Evolutionary conservation across 1,140 invertebrate species (phyloP), one percentile per base, ranked within the genome.

Genomic region (Scaptomyza graminum): DNA sequence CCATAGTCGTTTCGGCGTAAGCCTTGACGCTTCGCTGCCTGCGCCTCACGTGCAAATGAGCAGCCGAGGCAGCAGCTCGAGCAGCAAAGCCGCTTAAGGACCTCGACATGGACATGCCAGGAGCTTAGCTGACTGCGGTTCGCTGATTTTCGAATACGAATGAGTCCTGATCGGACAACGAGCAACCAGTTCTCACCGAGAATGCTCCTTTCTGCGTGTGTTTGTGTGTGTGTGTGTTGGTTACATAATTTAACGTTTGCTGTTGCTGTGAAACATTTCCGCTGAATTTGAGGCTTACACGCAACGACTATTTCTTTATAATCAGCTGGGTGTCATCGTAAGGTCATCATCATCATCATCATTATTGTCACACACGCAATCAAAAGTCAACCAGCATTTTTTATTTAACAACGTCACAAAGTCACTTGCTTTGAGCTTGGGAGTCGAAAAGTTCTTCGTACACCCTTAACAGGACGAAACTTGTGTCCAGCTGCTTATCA

Each of bases 311-410:
- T 88, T 88, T 83, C 75, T 88, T 78, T 76, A 88, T 87, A 87
- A 88, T 88, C 83, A 88, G 79, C 72, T 84, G 74, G 82, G 88
- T 90, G 88, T 90, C 88, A 90, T 90, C 88, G 79, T 90, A 90
- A 90, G 88, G 88, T 88, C 88, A 90, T 90, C 88, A 73, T 28
- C 68, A 34, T 34, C 8, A 34, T 34, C 31, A 34, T 34, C 31
- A 34, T 34, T 7, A 34, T 34, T 22, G 0, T 31, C 31, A 34
- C 31, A 34, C 31, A 76, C 74, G 59, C 51, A 74, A 68, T 59
- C 59, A 60, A 43, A 41, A 55, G 55, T 66, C 66, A 5, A 1
- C 13, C 62, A 39, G 37, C n/a, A n/a, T n/a, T n/a, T 39, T 37
- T 37, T 2, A 12, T 39, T 54, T 69, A 18, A 62, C 57, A 61